phyloP scores from a whole-genome alignment of 2,797 vertebrate species.

The Neopelma chrysocephalum region DNA sequence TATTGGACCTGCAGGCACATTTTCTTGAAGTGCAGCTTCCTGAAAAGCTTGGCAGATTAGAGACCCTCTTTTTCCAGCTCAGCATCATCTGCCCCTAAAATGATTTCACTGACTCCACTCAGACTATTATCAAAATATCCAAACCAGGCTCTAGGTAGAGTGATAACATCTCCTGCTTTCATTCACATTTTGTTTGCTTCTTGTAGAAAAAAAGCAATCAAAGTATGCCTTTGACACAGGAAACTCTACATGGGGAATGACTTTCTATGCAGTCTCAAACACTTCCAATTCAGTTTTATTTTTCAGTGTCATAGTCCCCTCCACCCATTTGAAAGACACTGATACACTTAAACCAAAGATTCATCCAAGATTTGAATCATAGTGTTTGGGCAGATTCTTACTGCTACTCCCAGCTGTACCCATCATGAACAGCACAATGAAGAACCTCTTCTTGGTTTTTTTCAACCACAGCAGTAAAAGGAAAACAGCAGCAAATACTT shows the following conservation, averaged over 20 bases:
- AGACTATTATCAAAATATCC: conserved; percentile 39
- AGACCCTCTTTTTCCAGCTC: conserved; percentile 46
- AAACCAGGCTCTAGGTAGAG: conserved; percentile 28
- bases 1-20: conserved; percentile 43
- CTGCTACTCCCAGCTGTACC: background rate
- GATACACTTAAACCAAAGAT: background rate
- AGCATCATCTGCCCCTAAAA: conserved; percentile 59
- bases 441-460: background rate
- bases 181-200: conserved; percentile 35
- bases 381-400: background rate
- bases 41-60: conserved; percentile 30
- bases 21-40: conserved; percentile 35
- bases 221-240: background rate
- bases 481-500: background rate
- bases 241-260: background rate
- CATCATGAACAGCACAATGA: background rate
- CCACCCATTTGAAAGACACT: background rate
- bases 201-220: background rate
- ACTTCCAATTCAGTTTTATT: background rate
- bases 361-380: background rate
- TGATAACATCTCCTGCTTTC: conserved; percentile 48
- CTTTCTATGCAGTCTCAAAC: background rate
- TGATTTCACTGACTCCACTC: conserved; percentile 49
- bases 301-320: background rate
- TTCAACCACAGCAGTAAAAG: background rate